These are phyloP conservation scores for Blastobasis lacticolella DNA, from an alignment of 2,888 invertebrate species.

Conservation along the genomic window DNA sequence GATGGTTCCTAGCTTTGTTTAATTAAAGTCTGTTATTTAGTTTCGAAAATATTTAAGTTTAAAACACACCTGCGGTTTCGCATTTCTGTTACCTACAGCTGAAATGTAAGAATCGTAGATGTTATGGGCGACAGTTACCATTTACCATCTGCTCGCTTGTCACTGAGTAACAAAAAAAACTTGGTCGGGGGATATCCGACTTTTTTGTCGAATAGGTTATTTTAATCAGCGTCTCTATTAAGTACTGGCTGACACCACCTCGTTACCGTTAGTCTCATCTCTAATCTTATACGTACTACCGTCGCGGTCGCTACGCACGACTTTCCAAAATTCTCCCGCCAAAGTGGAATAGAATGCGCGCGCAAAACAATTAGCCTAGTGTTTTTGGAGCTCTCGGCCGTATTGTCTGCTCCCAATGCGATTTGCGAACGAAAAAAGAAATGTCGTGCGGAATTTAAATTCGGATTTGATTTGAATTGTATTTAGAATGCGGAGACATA, in stretches of 20 bases:
- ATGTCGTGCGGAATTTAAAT: constrained; percentile 8
- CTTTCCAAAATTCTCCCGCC: constrained; percentile 65
- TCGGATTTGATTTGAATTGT: not conserved
- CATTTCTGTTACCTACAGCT: no score
- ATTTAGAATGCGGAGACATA: no score
- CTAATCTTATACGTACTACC: constrained; percentile 33
- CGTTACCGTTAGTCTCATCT: constrained; percentile 20
- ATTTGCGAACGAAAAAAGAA: not conserved
- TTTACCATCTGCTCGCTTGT: no score
- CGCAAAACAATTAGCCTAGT: constrained; percentile 37
- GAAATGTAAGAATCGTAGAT: no score
- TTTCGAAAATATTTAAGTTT: no score
- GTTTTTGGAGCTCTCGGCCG: constrained; percentile 27
- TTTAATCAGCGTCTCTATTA: not conserved
- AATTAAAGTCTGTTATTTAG: no score
- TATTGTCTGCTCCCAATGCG: constrained; percentile 21
- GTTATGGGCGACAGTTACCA: no score
- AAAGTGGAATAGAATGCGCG: constrained; percentile 26
- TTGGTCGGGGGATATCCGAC: not conserved
- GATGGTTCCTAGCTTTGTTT: no score
- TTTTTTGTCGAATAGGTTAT: no score
- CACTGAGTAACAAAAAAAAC: no score
- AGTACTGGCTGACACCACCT: no score
- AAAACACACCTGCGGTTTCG: no score
- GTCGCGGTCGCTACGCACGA: constrained; percentile 54